Evolutionary conservation across 2,797 vertebrate genomes (phyloP).

Genomic region (Adrianichthys oophorus): DNA sequence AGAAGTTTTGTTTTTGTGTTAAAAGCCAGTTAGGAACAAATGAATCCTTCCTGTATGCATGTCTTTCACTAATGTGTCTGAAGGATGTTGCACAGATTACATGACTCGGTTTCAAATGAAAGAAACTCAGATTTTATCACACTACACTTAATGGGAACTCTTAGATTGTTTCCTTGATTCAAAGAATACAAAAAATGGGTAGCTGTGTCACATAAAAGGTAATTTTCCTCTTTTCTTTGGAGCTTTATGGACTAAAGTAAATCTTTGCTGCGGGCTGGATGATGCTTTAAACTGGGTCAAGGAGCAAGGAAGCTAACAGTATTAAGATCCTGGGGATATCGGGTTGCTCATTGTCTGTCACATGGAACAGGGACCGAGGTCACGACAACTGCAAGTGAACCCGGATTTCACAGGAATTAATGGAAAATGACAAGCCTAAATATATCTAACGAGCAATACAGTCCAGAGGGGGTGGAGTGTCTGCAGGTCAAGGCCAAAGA

Average conservation of each 20-base stretch:
- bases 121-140: conserved; percentile 10
- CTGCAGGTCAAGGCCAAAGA: neutral
- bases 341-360: conserved; percentile 64
- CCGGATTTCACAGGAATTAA: conserved; percentile 17
- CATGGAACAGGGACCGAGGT: conserved; percentile 23
- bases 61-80: too few relatives aligned
- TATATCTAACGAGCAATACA: neutral
- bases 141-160: conserved; percentile 18
- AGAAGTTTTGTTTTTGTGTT: too few relatives aligned
- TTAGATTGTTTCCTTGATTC: conserved; percentile 25
- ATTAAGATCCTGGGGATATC: conserved; percentile 62
- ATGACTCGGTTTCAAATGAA: neutral
- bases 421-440: conserved; percentile 8
- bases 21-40: too few relatives aligned
- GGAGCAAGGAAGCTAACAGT: conserved; percentile 41
- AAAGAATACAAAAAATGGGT: conserved; percentile 11
- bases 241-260: conserved; percentile 50
- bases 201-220: conserved; percentile 26
- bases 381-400: conserved; percentile 3
- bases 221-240: conserved; percentile 37
- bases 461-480: neutral
- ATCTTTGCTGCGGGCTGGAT: conserved; percentile 60
- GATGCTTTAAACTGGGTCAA: conserved; percentile 73
- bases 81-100: neutral
- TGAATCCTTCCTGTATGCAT: too few relatives aligned